Base-by-base conservation (phyloP, 2,797 vertebrate species). In the Ammospiza maritima region DNA sequence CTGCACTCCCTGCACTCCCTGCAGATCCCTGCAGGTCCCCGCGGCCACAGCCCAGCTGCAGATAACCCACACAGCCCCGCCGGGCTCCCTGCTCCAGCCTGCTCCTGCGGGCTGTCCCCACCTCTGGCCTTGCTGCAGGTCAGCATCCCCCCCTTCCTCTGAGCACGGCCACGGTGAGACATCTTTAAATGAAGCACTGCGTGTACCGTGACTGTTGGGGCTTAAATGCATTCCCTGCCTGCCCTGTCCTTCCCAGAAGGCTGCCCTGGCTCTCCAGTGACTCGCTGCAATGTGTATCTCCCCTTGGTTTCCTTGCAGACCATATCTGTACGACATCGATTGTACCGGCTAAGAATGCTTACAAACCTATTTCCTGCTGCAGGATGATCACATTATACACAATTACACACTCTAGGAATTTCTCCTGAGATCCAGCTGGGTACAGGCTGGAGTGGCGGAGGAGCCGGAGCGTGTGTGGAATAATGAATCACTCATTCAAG, bases 371-470 rank as follows among this genome's bases (percentile, higher is more conserved):
- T 91, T 93, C 86, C 86, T 85, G 93, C 93, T 85, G 70, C 93
- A 79, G 91, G 78, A 94, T 80, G 93, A 93, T 92, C 88, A 34
- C 78, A 67, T 89, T 89, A 90, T 78, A 81, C 87, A 81, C 94
- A 83, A 89, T 96, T 84, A 94, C 87, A 95, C 78, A 94, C 91
- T 89, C 89, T 79, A 86, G 93, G 94, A 92, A 94, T 93, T 89
- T 94, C 92, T 92, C 88, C 82, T 87, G 93, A 75, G 94, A 93
- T 94, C 82, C 85, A 75, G 85, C 88, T 65, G 76, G 82, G 88
- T 77, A 74, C 84, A 71, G 95, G 81, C 86, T 73, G 92, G 88
- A 82, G 92, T 16, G 77, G 77, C 11, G 4, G 90, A 87, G 94
- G 84, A 96, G 86, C 88, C 5, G 18, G 73, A 61, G 75, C 64